Evolutionary conservation across 2,113 vertebrate species (phyloP).

Genomic region (Dipodomys ordii): DNA sequence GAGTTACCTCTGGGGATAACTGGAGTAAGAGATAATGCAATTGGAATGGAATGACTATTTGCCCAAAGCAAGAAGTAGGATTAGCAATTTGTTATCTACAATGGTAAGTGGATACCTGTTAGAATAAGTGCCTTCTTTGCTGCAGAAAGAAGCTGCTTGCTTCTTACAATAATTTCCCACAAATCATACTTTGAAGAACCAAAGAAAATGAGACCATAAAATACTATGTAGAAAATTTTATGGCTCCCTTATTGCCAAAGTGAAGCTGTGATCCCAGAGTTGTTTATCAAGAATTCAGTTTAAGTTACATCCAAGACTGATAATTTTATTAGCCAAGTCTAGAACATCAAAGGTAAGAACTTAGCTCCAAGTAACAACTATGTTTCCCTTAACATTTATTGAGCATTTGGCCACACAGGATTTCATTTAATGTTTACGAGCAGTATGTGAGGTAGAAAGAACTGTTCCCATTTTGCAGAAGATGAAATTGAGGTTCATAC

Average conservation of each 20-base stretch:
- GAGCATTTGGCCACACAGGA: not conserved
- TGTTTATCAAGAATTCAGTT: not conserved
- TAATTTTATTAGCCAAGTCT: slow-evolving; percentile 19
- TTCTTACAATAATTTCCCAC: slow-evolving; percentile 23
- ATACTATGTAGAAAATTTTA: not conserved
- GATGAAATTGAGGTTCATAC: not conserved
- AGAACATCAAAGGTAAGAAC: slow-evolving; percentile 16
- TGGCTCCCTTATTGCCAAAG: not conserved
- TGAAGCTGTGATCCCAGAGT: not conserved
- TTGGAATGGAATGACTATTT: slow-evolving; percentile 36
- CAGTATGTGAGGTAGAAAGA: not conserved
- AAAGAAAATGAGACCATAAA: not conserved
- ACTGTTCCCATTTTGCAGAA: not conserved
- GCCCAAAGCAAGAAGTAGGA: not conserved
- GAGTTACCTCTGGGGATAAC: not conserved
- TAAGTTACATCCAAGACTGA: slow-evolving; percentile 26
- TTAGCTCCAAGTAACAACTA: not conserved
- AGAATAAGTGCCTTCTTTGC: not conserved
- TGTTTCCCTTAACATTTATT: slow-evolving; percentile 25
- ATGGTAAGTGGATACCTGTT: not conserved
- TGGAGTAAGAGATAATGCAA: slow-evolving; percentile 8
- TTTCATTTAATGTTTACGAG: not conserved
- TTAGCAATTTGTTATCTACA: slow-evolving; percentile 1
- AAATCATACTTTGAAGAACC: slow-evolving; percentile 44
- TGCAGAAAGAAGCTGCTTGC: slow-evolving; percentile 1